phyloP scores from a whole-genome alignment of 2,888 invertebrate genomes.

The Drosophila formosana region DNA sequence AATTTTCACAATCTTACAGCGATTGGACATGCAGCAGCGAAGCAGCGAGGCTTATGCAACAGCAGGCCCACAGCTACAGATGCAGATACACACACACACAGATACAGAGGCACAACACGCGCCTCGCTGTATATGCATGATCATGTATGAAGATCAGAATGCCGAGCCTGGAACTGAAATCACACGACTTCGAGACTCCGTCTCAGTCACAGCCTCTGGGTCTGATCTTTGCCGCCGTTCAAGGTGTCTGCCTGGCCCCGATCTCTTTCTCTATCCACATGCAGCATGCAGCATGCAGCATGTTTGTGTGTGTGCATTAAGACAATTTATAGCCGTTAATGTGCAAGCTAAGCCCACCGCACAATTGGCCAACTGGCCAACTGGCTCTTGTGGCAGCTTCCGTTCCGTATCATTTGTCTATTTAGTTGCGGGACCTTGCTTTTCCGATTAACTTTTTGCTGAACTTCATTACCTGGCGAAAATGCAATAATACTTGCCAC shows the following conservation, averaged over 20 bases:
- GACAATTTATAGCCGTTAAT: constrained; percentile 82
- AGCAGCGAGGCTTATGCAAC: constrained; percentile 54
- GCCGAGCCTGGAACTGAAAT: constrained; percentile 56
- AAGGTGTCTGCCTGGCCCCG: constrained; percentile 70
- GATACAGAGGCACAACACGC: constrained; percentile 48
- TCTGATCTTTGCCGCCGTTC: constrained; percentile 80
- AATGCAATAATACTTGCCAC: constrained; percentile 66
- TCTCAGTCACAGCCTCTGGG: constrained; percentile 57
- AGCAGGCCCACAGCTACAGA: constrained; percentile 63
- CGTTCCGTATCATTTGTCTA: constrained; percentile 84
- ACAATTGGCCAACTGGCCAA: constrained; percentile 71
- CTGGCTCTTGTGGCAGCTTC: constrained; percentile 73
- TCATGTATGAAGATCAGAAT: constrained; percentile 78
- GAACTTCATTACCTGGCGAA: constrained; percentile 80
- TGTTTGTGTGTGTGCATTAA: constrained; percentile 63
- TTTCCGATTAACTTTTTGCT: constrained; percentile 83
- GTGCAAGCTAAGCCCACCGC: constrained; percentile 81
- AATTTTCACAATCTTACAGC: constrained; percentile 80
- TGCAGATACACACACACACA: constrained; percentile 46
- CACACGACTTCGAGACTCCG: constrained; percentile 44
- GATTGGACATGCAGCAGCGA: constrained; percentile 78
- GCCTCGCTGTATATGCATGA: constrained; percentile 63
- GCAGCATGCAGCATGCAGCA: background rate
- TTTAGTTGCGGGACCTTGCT: constrained; percentile 78
- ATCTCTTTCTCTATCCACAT: constrained; percentile 25